Evolutionary conservation across 92 coral and sea anemone species (phyloP).

Genomic region (Galaxea fascicularis): DNA sequence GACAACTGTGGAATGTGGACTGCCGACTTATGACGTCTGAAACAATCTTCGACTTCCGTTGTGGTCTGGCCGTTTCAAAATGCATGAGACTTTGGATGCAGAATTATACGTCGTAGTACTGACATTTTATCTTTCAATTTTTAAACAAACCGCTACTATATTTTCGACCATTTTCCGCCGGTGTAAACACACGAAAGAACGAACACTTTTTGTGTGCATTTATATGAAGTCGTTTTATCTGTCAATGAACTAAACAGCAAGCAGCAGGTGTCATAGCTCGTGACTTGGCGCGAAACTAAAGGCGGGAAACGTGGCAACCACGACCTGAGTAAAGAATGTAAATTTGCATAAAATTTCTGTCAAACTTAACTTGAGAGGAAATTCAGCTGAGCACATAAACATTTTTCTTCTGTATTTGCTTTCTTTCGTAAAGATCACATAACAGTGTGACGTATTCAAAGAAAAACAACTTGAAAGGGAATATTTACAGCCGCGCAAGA

Average conservation of each 20-base stretch:
- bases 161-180: no score
- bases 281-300: constrained; percentile 48
- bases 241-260: background rate
- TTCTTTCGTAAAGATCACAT: background rate
- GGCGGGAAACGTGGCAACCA: constrained; percentile 52
- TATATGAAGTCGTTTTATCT: no score
- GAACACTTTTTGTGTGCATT: no score
- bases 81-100: no score
- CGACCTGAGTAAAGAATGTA: constrained; percentile 9
- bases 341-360: constrained; percentile 31
- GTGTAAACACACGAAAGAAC: no score
- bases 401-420: background rate
- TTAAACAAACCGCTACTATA: no score
- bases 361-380: background rate
- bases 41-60: no score
- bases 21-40: no score
- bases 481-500: background rate
- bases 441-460: background rate
- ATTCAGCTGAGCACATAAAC: constrained; percentile 24
- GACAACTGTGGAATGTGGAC: no score
- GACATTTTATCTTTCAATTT: no score
- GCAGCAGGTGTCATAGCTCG: constrained; percentile 7
- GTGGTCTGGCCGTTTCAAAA: no score
- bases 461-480: background rate
- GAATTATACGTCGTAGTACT: no score